These are phyloP conservation scores for Euplexia lucipara DNA, from an alignment of 2,888 invertebrate genomes.

Conservation along the genomic window DNA sequence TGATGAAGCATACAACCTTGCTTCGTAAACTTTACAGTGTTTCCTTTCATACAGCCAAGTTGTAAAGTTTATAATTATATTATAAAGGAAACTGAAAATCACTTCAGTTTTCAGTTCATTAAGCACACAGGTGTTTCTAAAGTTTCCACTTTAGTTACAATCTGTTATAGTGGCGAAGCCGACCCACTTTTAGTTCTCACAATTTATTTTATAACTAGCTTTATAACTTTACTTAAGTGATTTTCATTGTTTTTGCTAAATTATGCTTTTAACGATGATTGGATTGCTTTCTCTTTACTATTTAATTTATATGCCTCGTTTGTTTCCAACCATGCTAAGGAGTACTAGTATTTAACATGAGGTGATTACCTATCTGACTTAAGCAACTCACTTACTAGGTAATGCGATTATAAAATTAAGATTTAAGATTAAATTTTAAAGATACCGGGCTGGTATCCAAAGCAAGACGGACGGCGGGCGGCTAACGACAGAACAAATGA, in stretches of 20 bases:
- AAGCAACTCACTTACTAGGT: too few relatives aligned
- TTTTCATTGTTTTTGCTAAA: conserved; percentile 9
- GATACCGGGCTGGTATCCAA: too few relatives aligned
- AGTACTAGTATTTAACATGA: too few relatives aligned
- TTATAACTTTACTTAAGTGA: conserved; percentile 25
- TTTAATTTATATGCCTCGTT: too few relatives aligned
- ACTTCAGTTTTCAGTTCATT: conserved; percentile 51
- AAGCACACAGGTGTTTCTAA: conserved; percentile 50
- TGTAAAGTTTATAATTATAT: conserved; percentile 23
- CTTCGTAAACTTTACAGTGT: too few relatives aligned
- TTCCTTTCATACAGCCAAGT: not conserved
- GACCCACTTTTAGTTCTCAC: conserved; percentile 44
- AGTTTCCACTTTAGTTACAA: conserved; percentile 51
- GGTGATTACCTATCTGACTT: too few relatives aligned
- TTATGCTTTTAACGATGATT: conserved; percentile 30
- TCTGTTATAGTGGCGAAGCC: conserved; percentile 46
- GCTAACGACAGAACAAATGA: too few relatives aligned
- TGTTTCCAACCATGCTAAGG: too few relatives aligned
- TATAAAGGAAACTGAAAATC: conserved; percentile 48
- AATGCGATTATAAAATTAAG: too few relatives aligned
- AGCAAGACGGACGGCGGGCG: too few relatives aligned
- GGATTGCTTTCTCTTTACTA: not conserved
- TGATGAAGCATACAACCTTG: too few relatives aligned
- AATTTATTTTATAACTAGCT: conserved; percentile 43
- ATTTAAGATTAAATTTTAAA: too few relatives aligned